Evolutionary conservation across 2,797 vertebrate species (phyloP).

Genomic region (Babyrousa celebensis): DNA sequence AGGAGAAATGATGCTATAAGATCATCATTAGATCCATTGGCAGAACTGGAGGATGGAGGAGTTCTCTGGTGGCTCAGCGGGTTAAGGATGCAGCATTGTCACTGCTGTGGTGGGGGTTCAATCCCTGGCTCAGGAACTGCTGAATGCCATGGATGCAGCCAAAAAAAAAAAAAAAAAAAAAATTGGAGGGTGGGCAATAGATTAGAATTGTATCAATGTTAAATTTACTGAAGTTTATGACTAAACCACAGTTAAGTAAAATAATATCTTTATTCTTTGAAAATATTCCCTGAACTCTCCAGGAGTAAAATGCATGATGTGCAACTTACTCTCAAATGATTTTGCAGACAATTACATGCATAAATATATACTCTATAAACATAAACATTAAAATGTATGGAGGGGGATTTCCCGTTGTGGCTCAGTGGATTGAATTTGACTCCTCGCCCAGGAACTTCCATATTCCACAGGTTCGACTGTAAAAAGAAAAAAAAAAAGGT

Average conservation of each 20-base stretch:
- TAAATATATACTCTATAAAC: conserved; percentile 3
- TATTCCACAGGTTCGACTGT: too few relatives aligned
- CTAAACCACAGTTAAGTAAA: background rate
- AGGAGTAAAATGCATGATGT: background rate
- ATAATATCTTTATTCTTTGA: conserved; percentile 25
- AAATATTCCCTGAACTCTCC: conserved; percentile 24
- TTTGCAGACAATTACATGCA: background rate
- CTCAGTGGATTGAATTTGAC: too few relatives aligned
- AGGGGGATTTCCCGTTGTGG: background rate
- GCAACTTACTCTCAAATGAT: conserved; percentile 13
- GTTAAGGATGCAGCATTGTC: too few relatives aligned
- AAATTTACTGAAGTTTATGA: background rate
- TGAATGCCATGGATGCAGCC: too few relatives aligned
- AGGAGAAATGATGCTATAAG: background rate
- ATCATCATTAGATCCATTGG: background rate
- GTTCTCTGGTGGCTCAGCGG: too few relatives aligned
- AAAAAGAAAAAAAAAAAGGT: background rate
- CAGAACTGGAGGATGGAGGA: background rate
- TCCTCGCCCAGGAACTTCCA: too few relatives aligned
- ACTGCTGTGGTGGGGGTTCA: too few relatives aligned
- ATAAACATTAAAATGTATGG: background rate
- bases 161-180: too few relatives aligned
- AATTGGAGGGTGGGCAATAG: background rate
- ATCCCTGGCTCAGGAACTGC: too few relatives aligned
- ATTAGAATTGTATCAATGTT: background rate